A percentile compares a stretch with the other conserved stretches of the same genome.
phyloP scores from a whole-genome alignment of 1,140 invertebrate species.

The Thaumatotibia leucotreta region DNA sequence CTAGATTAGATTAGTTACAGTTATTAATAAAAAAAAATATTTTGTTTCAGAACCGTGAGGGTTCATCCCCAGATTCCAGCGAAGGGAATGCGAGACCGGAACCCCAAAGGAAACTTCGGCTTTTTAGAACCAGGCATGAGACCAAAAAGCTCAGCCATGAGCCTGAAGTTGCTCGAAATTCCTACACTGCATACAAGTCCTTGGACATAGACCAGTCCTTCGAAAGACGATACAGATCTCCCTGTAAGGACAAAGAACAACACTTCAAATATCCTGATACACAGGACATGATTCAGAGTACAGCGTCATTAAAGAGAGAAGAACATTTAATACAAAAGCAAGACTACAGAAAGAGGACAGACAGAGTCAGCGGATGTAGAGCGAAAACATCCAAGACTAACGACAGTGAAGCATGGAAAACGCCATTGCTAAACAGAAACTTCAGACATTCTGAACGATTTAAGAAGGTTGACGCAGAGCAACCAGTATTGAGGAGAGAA shows the following conservation, averaged over 20 bases:
- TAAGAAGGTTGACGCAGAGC: slow-evolving; percentile 55
- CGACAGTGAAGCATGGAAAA: slow-evolving; percentile 67
- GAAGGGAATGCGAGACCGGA: slow-evolving; percentile 69
- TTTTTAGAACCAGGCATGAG: slow-evolving; percentile 86
- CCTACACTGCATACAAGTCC: slow-evolving; percentile 58
- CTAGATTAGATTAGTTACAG: too few relatives aligned
- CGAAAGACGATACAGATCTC: slow-evolving; percentile 64
- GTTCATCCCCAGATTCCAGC: slow-evolving; percentile 77
- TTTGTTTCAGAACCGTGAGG: slow-evolving; percentile 52
- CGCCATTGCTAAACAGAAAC: slow-evolving; percentile 63
- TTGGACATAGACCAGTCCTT: slow-evolving; percentile 57
- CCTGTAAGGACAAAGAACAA: slow-evolving; percentile 65
- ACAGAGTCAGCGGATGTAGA: slow-evolving; percentile 64
- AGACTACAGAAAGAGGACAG: slow-evolving; percentile 60
- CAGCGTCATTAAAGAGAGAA: slow-evolving; percentile 65
- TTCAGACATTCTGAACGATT: slow-evolving; percentile 75
- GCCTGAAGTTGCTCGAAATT: slow-evolving; percentile 43
- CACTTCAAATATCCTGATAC: slow-evolving; percentile 63
- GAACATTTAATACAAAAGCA: slow-evolving; percentile 67
- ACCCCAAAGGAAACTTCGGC: slow-evolving; percentile 78
- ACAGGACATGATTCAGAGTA: slow-evolving; percentile 66
- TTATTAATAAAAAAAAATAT: too few relatives aligned
- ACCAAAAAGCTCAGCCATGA: slow-evolving; percentile 76
- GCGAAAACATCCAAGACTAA: slow-evolving; percentile 62
- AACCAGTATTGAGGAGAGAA: slow-evolving; percentile 64